Percentiles rank a stretch among this genome's conserved stretches.
phyloP scores from a whole-genome alignment of 2,888 invertebrate genomes.

The Heliothis peltigera region DNA sequence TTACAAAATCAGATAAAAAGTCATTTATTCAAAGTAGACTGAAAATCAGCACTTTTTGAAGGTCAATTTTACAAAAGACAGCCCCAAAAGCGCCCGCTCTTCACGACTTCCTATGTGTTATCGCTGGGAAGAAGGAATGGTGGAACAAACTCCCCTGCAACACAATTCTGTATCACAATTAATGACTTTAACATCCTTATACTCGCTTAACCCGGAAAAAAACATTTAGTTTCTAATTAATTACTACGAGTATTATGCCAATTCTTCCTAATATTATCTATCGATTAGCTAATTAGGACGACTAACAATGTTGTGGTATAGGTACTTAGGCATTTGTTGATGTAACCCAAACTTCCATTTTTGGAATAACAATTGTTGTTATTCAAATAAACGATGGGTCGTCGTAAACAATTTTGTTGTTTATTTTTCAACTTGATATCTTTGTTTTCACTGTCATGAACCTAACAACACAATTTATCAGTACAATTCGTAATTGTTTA shows the following conservation, averaged over 20 bases:
- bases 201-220: too few species aligned
- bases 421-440: not conserved
- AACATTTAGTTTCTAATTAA: too few species aligned
- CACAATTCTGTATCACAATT: too few species aligned
- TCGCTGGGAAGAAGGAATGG: too few species aligned
- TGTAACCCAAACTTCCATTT: slow-evolving; percentile 15
- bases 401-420: slow-evolving; percentile 22
- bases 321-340: slow-evolving; percentile 17
- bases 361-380: slow-evolving; percentile 12
- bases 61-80: too few species aligned
- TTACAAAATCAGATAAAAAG: too few species aligned
- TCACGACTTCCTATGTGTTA: too few species aligned
- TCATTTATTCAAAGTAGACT: too few species aligned
- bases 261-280: not conserved
- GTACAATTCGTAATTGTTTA: slow-evolving; percentile 22
- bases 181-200: too few species aligned
- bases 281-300: not conserved
- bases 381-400: slow-evolving; percentile 1
- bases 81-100: too few species aligned
- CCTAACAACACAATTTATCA: slow-evolving; percentile 1
- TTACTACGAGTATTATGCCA: not conserved
- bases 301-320: not conserved
- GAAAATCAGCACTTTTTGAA: too few species aligned
- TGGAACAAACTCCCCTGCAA: too few species aligned
- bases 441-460: slow-evolving; percentile 6